Evolutionary conservation across 2,888 invertebrate genomes (phyloP).

Genomic region (Ophioninae sp.): DNA sequence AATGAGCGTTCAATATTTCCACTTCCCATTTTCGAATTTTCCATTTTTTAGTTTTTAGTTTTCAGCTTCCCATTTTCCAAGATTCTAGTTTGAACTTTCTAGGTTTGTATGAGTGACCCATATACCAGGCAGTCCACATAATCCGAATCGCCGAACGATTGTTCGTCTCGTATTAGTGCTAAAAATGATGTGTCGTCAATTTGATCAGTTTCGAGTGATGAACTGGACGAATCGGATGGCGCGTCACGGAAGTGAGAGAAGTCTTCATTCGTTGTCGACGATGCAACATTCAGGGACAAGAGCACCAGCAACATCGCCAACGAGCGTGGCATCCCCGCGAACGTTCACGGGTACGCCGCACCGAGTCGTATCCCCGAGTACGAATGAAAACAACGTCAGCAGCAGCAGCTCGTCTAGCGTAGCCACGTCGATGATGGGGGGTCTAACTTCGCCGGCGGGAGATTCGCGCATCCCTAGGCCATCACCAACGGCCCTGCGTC

Average conservation of each 20-base stretch:
- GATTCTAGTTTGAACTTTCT: too few relatives aligned
- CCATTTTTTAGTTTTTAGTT: too few relatives aligned
- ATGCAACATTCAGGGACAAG: slow-evolving; percentile 46
- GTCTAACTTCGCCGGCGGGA: slow-evolving; percentile 64
- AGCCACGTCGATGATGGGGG: slow-evolving; percentile 7
- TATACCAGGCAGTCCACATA: too few relatives aligned
- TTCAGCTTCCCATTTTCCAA: too few relatives aligned
- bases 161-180: too few relatives aligned
- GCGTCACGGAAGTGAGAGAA: slow-evolving; percentile 71
- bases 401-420: slow-evolving; percentile 12
- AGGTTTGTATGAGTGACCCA: too few relatives aligned
- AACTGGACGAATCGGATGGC: slow-evolving; percentile 62
- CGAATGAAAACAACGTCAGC: slow-evolving; percentile 34
- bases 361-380: slow-evolving; percentile 14
- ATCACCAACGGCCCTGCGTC: slow-evolving; percentile 82
- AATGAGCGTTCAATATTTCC: too few relatives aligned
- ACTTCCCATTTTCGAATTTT: too few relatives aligned
- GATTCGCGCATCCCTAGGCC: slow-evolving; percentile 82
- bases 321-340: slow-evolving; percentile 50
- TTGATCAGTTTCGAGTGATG: slow-evolving; percentile 37
- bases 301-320: slow-evolving; percentile 62
- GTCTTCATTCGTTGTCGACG: slow-evolving; percentile 64
- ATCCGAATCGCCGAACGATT: too few relatives aligned
- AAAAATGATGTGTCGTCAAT: not conserved
- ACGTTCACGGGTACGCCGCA: slow-evolving; percentile 49